phyloP scores from a whole-genome alignment of 2,113 vertebrate genomes.

The Aphelocoma coerulescens region DNA sequence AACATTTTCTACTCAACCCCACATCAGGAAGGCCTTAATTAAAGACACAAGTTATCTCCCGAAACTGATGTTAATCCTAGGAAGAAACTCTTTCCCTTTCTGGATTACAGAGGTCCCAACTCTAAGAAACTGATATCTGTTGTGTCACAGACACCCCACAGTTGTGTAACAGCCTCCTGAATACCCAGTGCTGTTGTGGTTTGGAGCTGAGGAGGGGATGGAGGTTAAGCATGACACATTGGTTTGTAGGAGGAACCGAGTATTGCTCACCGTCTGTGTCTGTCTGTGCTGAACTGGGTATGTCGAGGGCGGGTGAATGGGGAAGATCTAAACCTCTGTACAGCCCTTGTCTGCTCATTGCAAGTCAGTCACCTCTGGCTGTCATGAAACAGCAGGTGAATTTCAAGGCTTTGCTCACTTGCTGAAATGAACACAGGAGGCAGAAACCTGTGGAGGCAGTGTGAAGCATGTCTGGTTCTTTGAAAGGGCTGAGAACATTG shows the following conservation, averaged over 20 bases:
- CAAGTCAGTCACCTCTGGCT: not conserved
- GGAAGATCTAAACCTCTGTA: not conserved
- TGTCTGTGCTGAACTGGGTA: not conserved
- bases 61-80: not conserved
- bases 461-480: not conserved
- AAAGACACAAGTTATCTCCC: not conserved
- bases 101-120: not conserved
- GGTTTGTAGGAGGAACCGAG: not conserved
- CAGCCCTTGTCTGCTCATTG: not conserved
- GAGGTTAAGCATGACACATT: not conserved
- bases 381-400: not conserved
- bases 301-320: not conserved
- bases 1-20: not conserved
- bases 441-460: not conserved
- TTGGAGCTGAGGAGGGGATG: slow-evolving; percentile 7
- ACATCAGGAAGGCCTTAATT: not conserved
- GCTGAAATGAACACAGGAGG: not conserved
- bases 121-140: not conserved
- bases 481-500: not conserved
- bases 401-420: not conserved
- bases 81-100: not conserved
- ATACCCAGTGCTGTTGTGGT: slow-evolving; percentile 30
- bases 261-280: not conserved
- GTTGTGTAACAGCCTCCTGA: slow-evolving; percentile 43
- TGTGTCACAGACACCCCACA: not conserved